Base-by-base conservation (phyloP, 2,113 vertebrate species). In the Gila orcuttii region DNA sequence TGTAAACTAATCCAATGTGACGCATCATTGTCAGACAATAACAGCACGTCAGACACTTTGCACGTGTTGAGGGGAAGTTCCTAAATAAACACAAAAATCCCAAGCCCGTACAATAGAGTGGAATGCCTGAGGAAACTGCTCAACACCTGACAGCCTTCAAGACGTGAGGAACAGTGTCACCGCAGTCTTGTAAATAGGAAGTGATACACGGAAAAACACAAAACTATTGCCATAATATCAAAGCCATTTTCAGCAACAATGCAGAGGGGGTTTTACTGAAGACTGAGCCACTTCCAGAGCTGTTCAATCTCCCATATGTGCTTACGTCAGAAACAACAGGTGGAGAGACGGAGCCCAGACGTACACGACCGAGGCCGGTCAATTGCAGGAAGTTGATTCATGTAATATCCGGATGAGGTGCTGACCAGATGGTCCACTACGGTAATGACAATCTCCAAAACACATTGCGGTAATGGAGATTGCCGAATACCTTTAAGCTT, bases 91-190 rank as follows among this genome's bases (percentile, higher is more conserved):
- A 90, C 90, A 93, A 92, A 92, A 92, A 83, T 42, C 31, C 57
- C 66, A 25, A 90, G 82, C 76, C 31, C 55, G 83, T 68, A 91
- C 77, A 88, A 78, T 86, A 50, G 86, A 88, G 73, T 50, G 74
- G 86, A 87, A 87, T 23, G 57, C 79, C 82, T 78, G 85, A 90
- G 90, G 92, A 95, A 95, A 95, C 94, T 90, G 93, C 93, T 94
- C 89, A 92, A 92, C 94, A 95, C 93, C 94, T 95, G 95, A 90
- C 87, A 88, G 81, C 87, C 89, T 89, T 90, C 87, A 78, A 85
- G 85, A 86, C 83, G 47, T 86, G 71, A 88, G 79, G 87, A 87
- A 83, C 87, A 60, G 75, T 66, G 74, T 86, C 87, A 71, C 85
- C 79, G 83, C 74, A 39, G 86, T 50, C 83, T 74, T 73, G 86